phyloP scores from a whole-genome alignment of 2,888 invertebrate species.

The Drosophila monieri region DNA sequence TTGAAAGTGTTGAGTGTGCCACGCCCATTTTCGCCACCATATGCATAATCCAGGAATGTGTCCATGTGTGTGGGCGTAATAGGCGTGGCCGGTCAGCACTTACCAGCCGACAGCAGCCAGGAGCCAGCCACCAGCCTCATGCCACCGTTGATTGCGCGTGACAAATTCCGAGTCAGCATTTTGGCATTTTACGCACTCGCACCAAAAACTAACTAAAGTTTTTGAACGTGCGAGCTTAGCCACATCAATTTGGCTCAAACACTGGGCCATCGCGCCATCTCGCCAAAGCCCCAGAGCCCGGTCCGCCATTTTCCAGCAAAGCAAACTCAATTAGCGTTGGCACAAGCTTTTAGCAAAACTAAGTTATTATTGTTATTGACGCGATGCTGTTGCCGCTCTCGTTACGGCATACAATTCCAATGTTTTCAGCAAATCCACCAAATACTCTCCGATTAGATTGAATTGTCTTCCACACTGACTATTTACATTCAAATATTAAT shows the following conservation, averaged over 20 bases:
- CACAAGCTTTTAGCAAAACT: conserved; percentile 70
- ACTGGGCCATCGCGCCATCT: conserved; percentile 20
- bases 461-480: neutral
- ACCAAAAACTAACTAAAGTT: conserved; percentile 42
- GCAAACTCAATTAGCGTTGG: conserved; percentile 71
- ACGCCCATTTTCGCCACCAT: conserved; percentile 8
- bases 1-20: conserved; percentile 41
- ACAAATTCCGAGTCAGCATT: conserved; percentile 67
- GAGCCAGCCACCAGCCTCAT: too few relatives aligned
- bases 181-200: conserved; percentile 55
- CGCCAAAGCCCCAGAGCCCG: neutral
- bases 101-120: conserved; percentile 25
- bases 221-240: conserved; percentile 17
- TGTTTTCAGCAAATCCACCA: conserved; percentile 20
- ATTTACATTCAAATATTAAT: conserved; percentile 33
- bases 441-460: conserved; percentile 34
- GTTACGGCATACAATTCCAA: conserved; percentile 14
- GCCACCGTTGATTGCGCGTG: conserved; percentile 64
- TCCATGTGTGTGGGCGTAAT: conserved; percentile 1
- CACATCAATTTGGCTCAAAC: conserved; percentile 50
- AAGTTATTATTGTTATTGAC: conserved; percentile 56
- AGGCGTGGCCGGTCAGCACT: conserved; percentile 60
- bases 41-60: conserved; percentile 44
- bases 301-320: conserved; percentile 21
- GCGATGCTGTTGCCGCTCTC: conserved; percentile 3